Percentiles rank a stretch among this genome's conserved stretches.
These are phyloP conservation scores for Drymodes brunneopygia DNA, from an alignment of 2,113 vertebrate genomes.

Conservation along the genomic window DNA sequence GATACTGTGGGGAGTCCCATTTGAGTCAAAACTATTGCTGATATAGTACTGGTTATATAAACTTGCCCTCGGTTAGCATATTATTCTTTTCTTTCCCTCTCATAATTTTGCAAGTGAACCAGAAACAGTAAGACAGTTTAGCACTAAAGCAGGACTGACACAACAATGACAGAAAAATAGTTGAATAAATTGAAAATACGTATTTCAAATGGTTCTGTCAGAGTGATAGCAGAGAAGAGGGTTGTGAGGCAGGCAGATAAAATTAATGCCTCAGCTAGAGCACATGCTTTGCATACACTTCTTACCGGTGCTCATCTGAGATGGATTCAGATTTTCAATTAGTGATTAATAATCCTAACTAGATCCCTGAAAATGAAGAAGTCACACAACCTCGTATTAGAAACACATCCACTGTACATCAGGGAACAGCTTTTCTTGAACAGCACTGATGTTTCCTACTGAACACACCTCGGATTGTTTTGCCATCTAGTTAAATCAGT, in stretches of 20 bases:
- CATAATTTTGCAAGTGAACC: background rate
- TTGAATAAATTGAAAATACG: background rate
- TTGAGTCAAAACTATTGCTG: background rate
- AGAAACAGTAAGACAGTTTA: background rate
- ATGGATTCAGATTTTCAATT: background rate
- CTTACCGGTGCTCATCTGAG: background rate
- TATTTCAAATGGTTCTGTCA: background rate
- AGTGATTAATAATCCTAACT: background rate
- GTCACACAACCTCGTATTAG: background rate
- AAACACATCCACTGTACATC: background rate
- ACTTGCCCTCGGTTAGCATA: background rate
- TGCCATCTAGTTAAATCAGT: background rate
- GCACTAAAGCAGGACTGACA: background rate
- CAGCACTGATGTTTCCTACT: background rate
- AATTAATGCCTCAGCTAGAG: background rate
- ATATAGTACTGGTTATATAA: constrained; percentile 10
- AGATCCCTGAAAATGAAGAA: background rate
- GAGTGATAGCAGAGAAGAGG: background rate
- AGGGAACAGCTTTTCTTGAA: background rate
- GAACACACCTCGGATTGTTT: background rate
- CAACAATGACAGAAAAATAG: background rate
- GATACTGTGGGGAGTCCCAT: background rate
- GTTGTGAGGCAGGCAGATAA: background rate
- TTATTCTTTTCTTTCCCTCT: constrained; percentile 21
- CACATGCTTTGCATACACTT: background rate